These are phyloP conservation scores for Oreonectes daqikongensis DNA, from an alignment of 2,797 vertebrate genomes.

Conservation along the genomic window DNA sequence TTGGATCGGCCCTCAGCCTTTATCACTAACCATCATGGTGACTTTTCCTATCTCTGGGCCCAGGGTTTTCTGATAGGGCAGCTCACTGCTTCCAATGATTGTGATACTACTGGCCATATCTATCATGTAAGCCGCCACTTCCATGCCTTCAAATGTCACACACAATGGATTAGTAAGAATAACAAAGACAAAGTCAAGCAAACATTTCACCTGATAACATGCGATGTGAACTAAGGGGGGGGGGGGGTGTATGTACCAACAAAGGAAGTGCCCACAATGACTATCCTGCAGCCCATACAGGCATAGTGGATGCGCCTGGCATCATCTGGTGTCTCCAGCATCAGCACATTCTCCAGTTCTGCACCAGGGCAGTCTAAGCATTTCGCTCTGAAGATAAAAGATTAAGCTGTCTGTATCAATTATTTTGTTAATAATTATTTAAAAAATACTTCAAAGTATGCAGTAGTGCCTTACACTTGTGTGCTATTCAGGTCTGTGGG, in stretches of 20 bases:
- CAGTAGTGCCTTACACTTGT: no score
- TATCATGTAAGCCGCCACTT: constrained; percentile 78
- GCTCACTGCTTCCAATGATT: constrained; percentile 79
- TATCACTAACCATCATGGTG: constrained; percentile 75
- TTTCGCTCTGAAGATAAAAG: constrained; percentile 69
- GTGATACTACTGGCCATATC: constrained; percentile 76
- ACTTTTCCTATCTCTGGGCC: constrained; percentile 79
- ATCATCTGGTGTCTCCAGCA: constrained; percentile 80
- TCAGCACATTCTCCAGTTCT: constrained; percentile 73
- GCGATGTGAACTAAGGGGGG: no score
- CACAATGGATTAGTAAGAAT: not conserved
- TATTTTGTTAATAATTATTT: no score
- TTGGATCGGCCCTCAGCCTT: not conserved
- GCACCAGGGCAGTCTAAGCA: constrained; percentile 74
- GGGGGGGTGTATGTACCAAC: constrained; percentile 66
- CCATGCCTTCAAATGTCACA: constrained; percentile 76
- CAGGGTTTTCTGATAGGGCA: constrained; percentile 78
- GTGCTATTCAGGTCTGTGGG: no score
- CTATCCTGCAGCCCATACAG: constrained; percentile 71
- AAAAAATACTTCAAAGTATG: no score
- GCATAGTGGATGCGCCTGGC: constrained; percentile 75
- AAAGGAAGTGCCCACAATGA: constrained; percentile 81
- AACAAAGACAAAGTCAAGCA: no score
- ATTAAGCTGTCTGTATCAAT: not conserved
- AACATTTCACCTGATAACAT: no score